Evolutionary conservation across 2,888 invertebrate genomes (phyloP).

Genomic region (Archaeoteleia sp.): DNA sequence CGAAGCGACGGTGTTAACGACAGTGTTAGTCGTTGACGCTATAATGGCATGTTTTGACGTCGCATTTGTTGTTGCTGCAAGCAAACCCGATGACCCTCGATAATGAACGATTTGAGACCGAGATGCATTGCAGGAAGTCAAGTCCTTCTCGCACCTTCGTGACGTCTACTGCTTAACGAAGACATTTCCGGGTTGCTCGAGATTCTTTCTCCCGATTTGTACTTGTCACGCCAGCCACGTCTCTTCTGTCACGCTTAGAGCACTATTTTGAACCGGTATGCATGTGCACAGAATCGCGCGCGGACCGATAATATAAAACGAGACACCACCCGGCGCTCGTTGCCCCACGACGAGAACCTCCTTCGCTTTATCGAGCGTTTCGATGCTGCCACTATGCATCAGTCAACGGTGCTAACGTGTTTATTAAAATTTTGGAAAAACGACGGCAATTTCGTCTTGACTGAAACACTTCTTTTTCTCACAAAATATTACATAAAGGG

Average conservation of each 20-base stretch:
- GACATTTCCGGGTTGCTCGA: constrained; percentile 65
- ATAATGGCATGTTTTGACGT: too few species aligned
- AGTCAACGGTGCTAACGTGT: too few species aligned
- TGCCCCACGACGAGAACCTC: too few species aligned
- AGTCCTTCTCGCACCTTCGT: constrained; percentile 60
- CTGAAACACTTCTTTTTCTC: too few species aligned
- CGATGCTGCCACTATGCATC: too few species aligned
- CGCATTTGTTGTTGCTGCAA: too few species aligned
- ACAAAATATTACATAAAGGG: too few species aligned
- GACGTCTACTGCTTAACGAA: constrained; percentile 66
- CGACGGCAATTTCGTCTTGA: too few species aligned
- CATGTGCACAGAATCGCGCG: constrained; percentile 7
- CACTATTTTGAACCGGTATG: constrained; percentile 23
- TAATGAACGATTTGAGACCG: constrained; percentile 41
- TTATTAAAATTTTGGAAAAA: too few species aligned
- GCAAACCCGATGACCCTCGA: constrained; percentile 47
- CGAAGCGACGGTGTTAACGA: too few species aligned
- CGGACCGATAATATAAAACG: neutral
- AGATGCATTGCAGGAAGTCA: constrained; percentile 21
- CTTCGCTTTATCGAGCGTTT: too few species aligned
- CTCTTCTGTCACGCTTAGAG: constrained; percentile 51
- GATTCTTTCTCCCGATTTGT: constrained; percentile 65
- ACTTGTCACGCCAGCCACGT: constrained; percentile 63
- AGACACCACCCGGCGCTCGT: neutral
- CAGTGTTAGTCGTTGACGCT: too few species aligned